These are phyloP conservation scores for Drosophila pullipes DNA, from an alignment of 2,888 invertebrate genomes.

Conservation along the genomic window DNA sequence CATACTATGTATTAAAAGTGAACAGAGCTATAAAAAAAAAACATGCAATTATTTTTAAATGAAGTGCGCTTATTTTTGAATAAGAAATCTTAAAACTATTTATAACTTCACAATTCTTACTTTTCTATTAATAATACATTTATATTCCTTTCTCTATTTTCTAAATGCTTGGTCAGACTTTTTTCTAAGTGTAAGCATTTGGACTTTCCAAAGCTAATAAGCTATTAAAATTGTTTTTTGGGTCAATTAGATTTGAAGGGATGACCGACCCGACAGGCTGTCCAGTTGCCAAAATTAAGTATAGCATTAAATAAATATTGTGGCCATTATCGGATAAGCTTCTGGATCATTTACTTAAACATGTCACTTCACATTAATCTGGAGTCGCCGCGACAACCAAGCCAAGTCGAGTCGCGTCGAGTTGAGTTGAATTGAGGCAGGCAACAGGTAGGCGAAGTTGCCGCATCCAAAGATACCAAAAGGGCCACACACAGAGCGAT, in stretches of 20 bases:
- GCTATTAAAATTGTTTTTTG: conserved; percentile 15
- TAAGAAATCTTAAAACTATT: background rate
- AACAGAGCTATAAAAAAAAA: background rate
- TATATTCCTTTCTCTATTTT: background rate
- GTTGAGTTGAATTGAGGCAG: background rate
- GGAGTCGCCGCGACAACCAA: conserved; percentile 35
- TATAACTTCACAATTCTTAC: background rate
- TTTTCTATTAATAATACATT: background rate
- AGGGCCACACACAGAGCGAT: conserved; percentile 79
- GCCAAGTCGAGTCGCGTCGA: background rate
- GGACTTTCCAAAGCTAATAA: conserved; percentile 1
- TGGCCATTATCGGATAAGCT: conserved; percentile 85
- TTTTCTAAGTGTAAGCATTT: conserved; percentile 6
- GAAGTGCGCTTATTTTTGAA: background rate
- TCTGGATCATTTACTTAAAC: conserved; percentile 83
- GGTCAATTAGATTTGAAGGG: conserved; percentile 56
- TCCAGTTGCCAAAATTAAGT: conserved; percentile 61
- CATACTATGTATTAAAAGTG: too few relatives aligned
- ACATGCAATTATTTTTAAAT: background rate
- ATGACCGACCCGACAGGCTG: conserved; percentile 10
- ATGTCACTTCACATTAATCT: conserved; percentile 84
- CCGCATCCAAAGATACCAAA: conserved; percentile 16
- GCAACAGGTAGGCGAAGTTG: conserved; percentile 42
- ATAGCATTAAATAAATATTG: conserved; percentile 82
- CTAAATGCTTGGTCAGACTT: background rate